These are phyloP conservation scores for Xerus rutilus DNA, from an alignment of 2,797 vertebrate genomes.

Conservation along the genomic window DNA sequence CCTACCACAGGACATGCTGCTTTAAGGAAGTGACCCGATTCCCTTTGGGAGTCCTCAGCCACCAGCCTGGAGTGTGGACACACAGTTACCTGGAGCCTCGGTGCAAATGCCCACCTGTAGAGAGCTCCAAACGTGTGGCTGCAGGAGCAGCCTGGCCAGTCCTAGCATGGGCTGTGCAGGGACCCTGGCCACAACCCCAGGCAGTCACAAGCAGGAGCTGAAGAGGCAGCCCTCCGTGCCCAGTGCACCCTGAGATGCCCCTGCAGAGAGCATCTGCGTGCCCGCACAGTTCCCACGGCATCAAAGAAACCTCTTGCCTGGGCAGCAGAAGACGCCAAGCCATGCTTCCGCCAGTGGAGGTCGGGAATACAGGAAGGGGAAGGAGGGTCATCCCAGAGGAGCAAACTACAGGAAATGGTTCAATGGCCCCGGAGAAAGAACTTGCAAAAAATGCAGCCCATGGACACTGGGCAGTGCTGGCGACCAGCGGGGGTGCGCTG, in stretches of 20 bases:
- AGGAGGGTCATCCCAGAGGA: not conserved
- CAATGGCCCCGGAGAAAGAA: not conserved
- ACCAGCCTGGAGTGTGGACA: not conserved
- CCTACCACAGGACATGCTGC: no score
- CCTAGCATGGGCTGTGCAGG: not conserved
- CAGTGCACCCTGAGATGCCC: not conserved
- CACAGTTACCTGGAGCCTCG: not conserved
- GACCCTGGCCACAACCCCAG: not conserved
- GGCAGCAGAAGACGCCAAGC: not conserved
- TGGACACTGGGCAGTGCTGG: not conserved
- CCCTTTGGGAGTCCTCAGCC: not conserved
- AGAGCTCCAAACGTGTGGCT: not conserved
- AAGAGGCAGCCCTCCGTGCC: not conserved
- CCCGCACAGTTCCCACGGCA: rapidly evolving
- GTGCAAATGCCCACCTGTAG: not conserved
- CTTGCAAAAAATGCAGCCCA: not conserved
- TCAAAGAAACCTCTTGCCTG: not conserved
- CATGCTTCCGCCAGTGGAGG: not conserved
- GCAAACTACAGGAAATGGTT: not conserved
- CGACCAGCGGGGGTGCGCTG: not conserved
- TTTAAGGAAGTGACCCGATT: not conserved
- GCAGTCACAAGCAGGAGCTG: not conserved
- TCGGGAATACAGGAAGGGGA: no score
- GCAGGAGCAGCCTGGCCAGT: not conserved
- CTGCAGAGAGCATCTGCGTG: not conserved